Base-by-base conservation (phyloP, 2,113 vertebrate species). In the Otolemur garnettii region DNA sequence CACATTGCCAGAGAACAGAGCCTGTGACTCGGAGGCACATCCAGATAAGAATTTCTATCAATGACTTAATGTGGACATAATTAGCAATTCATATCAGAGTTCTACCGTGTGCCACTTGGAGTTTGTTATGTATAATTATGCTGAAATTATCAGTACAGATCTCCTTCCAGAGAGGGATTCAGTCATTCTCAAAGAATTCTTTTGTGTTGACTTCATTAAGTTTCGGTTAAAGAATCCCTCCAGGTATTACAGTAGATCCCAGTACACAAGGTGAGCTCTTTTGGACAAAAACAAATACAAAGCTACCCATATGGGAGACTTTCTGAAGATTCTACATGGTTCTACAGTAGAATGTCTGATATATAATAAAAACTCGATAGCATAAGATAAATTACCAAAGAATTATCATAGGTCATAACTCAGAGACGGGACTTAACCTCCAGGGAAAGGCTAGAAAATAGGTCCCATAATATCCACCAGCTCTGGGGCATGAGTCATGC, bases 11-110 rank as follows among this genome's bases (percentile, higher is more conserved):
- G 24, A 22, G 53, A 71, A 84, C 9, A 55, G 2, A 50, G 53
- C 5, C 33, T 0, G 0, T 0, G 45, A 12, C 72, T 59, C 19
- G 13, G 4, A 28, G 71, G 33, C 45, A 28, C 0, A 5, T 8
- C 7, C 0, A 64, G 66, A 55, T 60, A 66, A 89, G 4, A 22
- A 53, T 55, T 78, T 82, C 72, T 35, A 53, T 28, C 53, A 17
- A 11, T 11, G 33, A 71, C 62, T 57, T n/a, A 26, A 22, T 0
- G 2, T 42, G 75, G 74, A 78, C 30, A 0, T 19, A 38, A 62
- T 96, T 57, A 93, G 71, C 92, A 60, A 64, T 33, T 85, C 87
- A 5, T 28, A 68, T 42, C 83, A 66, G 90, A 81, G 69, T 55
- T 75, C 72, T 24, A n/a, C 81, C 21, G 18, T 0, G 42, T 53